A percentile compares a stretch with the other conserved stretches of the same genome.
Evolutionary conservation across 1,140 invertebrate species (phyloP).

Genomic region (Neuroterus valhalla): DNA sequence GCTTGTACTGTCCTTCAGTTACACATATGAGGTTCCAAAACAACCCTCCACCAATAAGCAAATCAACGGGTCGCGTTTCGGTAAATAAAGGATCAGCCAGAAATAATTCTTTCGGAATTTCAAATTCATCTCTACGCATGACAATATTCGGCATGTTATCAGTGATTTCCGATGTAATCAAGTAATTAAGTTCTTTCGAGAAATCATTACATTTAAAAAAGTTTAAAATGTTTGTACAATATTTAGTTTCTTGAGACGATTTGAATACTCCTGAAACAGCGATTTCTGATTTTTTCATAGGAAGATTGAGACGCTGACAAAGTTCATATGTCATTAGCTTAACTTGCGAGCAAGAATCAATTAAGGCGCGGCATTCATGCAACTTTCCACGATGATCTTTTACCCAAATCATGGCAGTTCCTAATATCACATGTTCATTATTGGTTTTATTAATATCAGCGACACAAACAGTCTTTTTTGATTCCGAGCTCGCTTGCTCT

Average conservation of each 20-base stretch:
- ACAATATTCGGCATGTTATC: no score
- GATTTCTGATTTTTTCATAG: no score
- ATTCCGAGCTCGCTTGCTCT: neutral
- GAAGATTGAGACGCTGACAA: no score
- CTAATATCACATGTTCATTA: no score
- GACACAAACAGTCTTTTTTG: neutral
- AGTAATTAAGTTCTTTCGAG: no score
- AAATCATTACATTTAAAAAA: neutral
- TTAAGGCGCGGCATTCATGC: slow-evolving; percentile 22
- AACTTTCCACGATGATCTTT: slow-evolving; percentile 12
- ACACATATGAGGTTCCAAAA: no score
- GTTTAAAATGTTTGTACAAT: neutral
- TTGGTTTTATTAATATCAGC: neutral
- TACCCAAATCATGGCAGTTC: slow-evolving; percentile 27
- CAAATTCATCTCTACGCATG: no score
- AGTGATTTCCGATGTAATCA: no score
- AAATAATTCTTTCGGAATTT: slow-evolving; percentile 18
- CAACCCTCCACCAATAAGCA: no score
- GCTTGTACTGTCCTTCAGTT: slow-evolving; percentile 28
- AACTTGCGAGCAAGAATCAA: slow-evolving; percentile 19
- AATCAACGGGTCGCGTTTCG: no score
- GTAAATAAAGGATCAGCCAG: slow-evolving; percentile 34
- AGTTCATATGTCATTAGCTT: no score
- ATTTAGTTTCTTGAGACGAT: neutral
- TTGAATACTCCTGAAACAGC: no score